Conservation (phyloP, 2,797 vertebrate genomes). For the Mus spretus region DNA sequence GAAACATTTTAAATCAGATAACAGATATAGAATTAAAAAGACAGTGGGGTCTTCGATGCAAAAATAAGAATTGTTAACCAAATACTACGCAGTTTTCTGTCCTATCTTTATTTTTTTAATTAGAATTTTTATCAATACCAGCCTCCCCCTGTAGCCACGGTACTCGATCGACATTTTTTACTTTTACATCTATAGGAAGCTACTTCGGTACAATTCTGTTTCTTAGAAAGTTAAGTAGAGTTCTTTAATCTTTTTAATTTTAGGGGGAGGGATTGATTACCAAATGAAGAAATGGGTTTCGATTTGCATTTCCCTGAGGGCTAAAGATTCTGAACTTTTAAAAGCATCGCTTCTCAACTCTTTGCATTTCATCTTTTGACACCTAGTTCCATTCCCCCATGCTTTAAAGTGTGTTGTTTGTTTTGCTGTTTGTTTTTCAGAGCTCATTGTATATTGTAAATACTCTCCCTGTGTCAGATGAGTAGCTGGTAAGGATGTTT, state of each 20-base stretch:
- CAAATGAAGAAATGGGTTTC: neutral
- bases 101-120: neutral
- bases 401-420: neutral
- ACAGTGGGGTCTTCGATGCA: conserved; percentile 22
- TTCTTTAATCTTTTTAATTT: neutral
- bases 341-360: neutral
- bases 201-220: neutral
- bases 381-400: too few species aligned
- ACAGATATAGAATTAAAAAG: conserved; percentile 53
- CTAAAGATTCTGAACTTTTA: neutral
- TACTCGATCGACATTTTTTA: neutral
- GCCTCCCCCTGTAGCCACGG: neutral
- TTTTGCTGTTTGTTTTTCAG: neutral
- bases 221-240: neutral
- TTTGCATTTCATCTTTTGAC: neutral
- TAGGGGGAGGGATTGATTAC: neutral
- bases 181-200: neutral
- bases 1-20: conserved; percentile 49
- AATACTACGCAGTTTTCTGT: conserved; percentile 31
- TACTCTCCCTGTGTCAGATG: too few species aligned
- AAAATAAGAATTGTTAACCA: conserved; percentile 36
- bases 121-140: conserved; percentile 7
- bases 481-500: neutral
- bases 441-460: neutral
- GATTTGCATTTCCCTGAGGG: neutral